A percentile compares a stretch with the other conserved stretches of the same genome.
These are phyloP conservation scores for Helicolenus hilgendorfi DNA, from an alignment of 2,797 vertebrate genomes.

Conservation along the genomic window DNA sequence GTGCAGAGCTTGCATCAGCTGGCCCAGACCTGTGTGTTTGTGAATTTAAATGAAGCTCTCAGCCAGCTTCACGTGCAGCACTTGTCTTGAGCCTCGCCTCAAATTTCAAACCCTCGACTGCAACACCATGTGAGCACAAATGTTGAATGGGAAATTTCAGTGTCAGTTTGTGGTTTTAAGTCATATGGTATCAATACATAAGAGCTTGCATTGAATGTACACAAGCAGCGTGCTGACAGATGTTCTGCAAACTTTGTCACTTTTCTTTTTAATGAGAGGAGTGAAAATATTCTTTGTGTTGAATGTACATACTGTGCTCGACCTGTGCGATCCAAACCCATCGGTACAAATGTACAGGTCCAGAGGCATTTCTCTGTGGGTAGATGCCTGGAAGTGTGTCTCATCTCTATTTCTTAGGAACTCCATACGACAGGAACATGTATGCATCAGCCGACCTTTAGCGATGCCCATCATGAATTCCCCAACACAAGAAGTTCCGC, in stretches of 20 bases:
- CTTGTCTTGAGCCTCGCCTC: not conserved
- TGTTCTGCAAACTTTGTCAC: not conserved
- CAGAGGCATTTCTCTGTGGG: not conserved
- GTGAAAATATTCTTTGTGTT: not conserved
- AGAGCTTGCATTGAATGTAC: not conserved
- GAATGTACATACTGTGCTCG: not conserved
- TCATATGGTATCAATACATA: not conserved
- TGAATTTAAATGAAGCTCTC: constrained; percentile 5
- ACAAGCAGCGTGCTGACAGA: not conserved
- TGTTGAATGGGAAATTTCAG: constrained; percentile 1
- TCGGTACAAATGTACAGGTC: not conserved
- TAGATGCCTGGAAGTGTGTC: not conserved
- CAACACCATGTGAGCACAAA: not conserved
- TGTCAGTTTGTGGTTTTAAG: not conserved
- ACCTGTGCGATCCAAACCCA: not conserved
- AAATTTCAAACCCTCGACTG: constrained; percentile 1
- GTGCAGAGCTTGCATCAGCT: constrained; percentile 31
- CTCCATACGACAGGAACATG: not conserved
- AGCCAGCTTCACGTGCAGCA: constrained; percentile 14
- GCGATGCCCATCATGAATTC: not conserved
- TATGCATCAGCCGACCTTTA: not conserved
- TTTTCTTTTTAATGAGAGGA: not conserved
- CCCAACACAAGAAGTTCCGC: not conserved
- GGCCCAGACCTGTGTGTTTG: constrained; percentile 8
- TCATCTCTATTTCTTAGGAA: not conserved